Evolutionary conservation across 2,888 invertebrate genomes (phyloP).

Genomic region (Drosophila kambysellisi): DNA sequence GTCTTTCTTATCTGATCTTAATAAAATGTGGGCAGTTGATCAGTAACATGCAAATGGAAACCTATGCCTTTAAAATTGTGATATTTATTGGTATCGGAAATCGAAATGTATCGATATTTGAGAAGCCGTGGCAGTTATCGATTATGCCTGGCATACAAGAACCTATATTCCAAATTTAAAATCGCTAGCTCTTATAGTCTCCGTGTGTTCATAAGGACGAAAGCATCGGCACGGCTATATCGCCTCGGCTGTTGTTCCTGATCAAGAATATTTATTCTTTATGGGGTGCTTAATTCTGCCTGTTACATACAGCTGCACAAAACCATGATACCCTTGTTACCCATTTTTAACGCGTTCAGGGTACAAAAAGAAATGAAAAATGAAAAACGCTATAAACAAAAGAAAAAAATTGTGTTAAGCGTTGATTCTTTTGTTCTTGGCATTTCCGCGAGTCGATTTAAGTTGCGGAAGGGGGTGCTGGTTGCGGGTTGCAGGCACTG

Average conservation of each 20-base stretch:
- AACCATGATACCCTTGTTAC: background rate
- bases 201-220: background rate
- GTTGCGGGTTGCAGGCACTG: background rate
- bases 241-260: background rate
- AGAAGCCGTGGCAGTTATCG: background rate
- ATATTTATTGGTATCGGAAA: background rate
- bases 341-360: background rate
- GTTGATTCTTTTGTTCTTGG: conserved; percentile 79
- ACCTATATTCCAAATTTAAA: background rate
- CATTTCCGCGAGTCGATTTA: conserved; percentile 42
- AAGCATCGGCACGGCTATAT: background rate
- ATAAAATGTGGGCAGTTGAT: background rate
- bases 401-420: conserved; percentile 73
- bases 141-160: background rate
- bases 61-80: background rate
- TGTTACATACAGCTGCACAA: background rate
- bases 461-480: background rate
- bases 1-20: background rate
- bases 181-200: background rate
- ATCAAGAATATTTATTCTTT: background rate
- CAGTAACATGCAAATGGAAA: background rate
- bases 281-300: background rate
- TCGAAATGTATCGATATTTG: background rate
- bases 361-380: conserved; percentile 13
- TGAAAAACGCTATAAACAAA: background rate